A percentile compares a stretch with the other conserved stretches of the same genome.
Conservation (phyloP, 2,888 invertebrate genomes). For the Tuberolachnus salignus region DNA sequence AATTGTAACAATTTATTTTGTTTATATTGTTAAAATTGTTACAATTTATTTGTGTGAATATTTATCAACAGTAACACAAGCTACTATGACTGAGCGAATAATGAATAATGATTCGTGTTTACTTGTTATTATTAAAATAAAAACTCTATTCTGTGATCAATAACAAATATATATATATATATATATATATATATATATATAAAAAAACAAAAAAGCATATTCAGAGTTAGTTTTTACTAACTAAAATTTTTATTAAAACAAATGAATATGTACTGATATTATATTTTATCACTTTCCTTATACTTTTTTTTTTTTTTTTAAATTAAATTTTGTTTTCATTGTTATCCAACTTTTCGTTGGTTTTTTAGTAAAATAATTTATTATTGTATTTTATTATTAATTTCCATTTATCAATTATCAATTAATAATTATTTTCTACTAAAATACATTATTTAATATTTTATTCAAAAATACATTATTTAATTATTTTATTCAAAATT, state of each 20-base stretch:
- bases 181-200: too few species aligned
- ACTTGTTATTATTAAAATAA: constrained; percentile 22
- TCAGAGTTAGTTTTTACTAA: constrained; percentile 28
- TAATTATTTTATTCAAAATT: neutral
- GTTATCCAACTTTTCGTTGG: constrained; percentile 2
- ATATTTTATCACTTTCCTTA: constrained; percentile 2
- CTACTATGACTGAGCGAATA: constrained; percentile 47
- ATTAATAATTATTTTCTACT: neutral
- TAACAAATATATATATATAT: constrained; percentile 25
- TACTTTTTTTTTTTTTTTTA: constrained; percentile 4
- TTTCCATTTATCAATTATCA: neutral
- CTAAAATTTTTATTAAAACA: constrained; percentile 9
- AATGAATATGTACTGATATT: constrained; percentile 28
- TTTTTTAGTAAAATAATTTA: constrained; percentile 8
- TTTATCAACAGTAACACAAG: constrained; percentile 55
- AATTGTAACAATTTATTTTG: constrained; percentile 33
- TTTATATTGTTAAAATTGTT: constrained; percentile 45
- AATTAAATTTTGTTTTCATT: too few species aligned
- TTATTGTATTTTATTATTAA: neutral
- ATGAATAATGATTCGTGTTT: constrained; percentile 27
- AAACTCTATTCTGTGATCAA: constrained; percentile 33
- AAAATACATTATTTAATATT: too few species aligned
- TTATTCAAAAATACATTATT: too few species aligned
- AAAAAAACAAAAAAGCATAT: neutral
- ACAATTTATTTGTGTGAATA: constrained; percentile 53